Conservation (phyloP, 92 coral and sea anemone genomes). For the Bergia sp. region DNA sequence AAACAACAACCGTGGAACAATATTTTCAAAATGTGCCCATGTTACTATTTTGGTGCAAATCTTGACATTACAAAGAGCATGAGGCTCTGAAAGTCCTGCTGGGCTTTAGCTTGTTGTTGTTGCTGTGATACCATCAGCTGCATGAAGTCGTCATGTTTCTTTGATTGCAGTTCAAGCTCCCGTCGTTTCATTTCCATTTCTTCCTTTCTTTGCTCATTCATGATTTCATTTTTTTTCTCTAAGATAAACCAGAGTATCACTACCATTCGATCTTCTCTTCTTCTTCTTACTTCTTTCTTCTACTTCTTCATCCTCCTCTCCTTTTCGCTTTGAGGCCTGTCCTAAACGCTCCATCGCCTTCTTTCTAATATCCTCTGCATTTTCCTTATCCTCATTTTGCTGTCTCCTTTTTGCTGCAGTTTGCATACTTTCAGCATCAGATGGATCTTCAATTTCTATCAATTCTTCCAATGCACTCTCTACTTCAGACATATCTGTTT, state of each 20-base stretch:
- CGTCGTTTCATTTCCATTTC: neutral
- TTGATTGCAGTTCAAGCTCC: neutral
- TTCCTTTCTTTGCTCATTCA: neutral
- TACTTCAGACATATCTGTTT: constrained; percentile 16
- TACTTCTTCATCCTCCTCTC: neutral
- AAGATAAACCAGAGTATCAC: neutral
- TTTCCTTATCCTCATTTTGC: constrained; percentile 1
- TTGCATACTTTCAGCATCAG: neutral
- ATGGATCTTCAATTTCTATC: neutral
- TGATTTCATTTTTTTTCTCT: neutral
- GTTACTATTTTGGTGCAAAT: constrained; percentile 8
- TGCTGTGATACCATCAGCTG: too few species aligned
- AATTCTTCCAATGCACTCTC: neutral
- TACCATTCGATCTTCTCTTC: neutral
- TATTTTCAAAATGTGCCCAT: constrained; percentile 1
- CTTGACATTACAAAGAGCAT: constrained; percentile 9
- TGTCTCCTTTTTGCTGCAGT: neutral
- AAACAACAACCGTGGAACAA: constrained; percentile 9
- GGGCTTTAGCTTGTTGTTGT: constrained; percentile 46
- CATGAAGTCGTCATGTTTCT: neutral
- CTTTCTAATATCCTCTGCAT: constrained; percentile 10
- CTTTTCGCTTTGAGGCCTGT: neutral
- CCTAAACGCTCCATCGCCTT: constrained; percentile 13
- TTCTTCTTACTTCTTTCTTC: neutral
- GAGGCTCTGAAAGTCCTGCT: constrained; percentile 8